phyloP scores from a whole-genome alignment of 2,113 vertebrate genomes.

The Irena cyanogastra region DNA sequence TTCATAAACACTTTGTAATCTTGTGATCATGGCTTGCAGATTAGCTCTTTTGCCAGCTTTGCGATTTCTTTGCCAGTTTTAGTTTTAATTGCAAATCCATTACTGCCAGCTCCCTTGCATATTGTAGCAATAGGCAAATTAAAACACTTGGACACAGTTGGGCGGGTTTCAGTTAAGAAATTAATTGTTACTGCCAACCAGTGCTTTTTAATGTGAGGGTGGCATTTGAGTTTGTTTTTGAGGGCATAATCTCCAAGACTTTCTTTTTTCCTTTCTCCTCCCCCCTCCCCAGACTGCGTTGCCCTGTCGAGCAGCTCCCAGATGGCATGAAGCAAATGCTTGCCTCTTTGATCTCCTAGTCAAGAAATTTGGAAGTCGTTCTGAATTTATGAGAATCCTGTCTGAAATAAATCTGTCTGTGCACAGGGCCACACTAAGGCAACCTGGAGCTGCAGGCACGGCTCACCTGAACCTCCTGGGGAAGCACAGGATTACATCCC shows the following conservation, averaged over 20 bases:
- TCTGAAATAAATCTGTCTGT: conserved; percentile 54
- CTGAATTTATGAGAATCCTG: conserved; percentile 55
- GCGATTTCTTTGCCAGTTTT: conserved; percentile 66
- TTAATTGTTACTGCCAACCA: conserved; percentile 62
- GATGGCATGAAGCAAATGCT: conserved; percentile 45
- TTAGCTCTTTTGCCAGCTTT: conserved; percentile 68
- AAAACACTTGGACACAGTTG: conserved; percentile 65
- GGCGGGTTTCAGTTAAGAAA: conserved; percentile 64
- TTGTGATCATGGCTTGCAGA: conserved; percentile 67
- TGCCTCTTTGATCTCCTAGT: conserved; percentile 56
- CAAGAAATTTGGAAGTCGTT: conserved; percentile 66
- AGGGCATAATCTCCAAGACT: conserved; percentile 44
- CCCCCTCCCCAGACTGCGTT: conserved; percentile 9
- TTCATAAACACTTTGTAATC: conserved; percentile 67
- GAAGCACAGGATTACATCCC: background rate
- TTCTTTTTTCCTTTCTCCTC: conserved; percentile 23
- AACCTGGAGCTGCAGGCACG: background rate
- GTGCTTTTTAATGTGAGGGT: conserved; percentile 58
- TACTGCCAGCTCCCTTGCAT: conserved; percentile 67
- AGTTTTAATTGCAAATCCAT: conserved; percentile 69
- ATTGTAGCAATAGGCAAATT: conserved; percentile 66
- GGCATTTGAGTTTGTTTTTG: conserved; percentile 51
- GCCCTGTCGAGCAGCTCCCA: conserved; percentile 47
- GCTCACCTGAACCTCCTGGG: conserved; percentile 29
- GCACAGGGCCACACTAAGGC: background rate